Evolutionary conservation across 2,888 invertebrate species (phyloP), one percentile per base, ranked within the genome.

Genomic region (Tineola bisselliella): DNA sequence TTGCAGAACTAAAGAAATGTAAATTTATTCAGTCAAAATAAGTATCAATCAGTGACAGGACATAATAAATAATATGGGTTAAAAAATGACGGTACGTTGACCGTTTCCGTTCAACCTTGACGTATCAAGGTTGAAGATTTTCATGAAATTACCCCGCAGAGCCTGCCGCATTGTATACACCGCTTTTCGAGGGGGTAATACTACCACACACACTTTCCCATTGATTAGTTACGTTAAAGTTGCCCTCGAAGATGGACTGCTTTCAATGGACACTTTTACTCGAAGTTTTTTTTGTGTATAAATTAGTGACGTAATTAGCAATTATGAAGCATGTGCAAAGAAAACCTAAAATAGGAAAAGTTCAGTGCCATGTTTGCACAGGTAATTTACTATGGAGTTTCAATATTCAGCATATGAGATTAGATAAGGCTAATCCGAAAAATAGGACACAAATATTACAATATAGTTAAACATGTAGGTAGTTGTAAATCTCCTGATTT

Each of bases 51-150:
- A 38, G 10, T 38, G 38, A 38, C 15, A n/a, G 48, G n/a, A 13
- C 15, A 6, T 48, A 48, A 17, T 15, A 48, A 48, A 48, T 17
- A 48, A 48, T 48, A 15, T 48, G n/a, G 48, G 54, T 18, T 25
- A 54, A 19, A 54, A 12, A 54, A 12, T 54, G 17, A 12, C 25
- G 25, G 54, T 25, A 25, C 54, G 25, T 54, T 54, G 54, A 54
- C 54, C 25, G 54, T 33, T 58, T 33, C 33, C 58, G 19, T 8
- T 6, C 31, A 33, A 33, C 58, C 58, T 58, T 58, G 58, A 15
- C 19, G 58, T 58, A 58, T 33, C 25, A 54, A 54, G 54, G 54
- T 25, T 33, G 58, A 33, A 58, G 33, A n/a, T 58, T 58, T 58
- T 33, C 58, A 58, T 58, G 58, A 58, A 58, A 58, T 12, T 54